These are phyloP conservation scores for Cairina moschata DNA, from an alignment of 2,113 vertebrate genomes.

Conservation along the genomic window DNA sequence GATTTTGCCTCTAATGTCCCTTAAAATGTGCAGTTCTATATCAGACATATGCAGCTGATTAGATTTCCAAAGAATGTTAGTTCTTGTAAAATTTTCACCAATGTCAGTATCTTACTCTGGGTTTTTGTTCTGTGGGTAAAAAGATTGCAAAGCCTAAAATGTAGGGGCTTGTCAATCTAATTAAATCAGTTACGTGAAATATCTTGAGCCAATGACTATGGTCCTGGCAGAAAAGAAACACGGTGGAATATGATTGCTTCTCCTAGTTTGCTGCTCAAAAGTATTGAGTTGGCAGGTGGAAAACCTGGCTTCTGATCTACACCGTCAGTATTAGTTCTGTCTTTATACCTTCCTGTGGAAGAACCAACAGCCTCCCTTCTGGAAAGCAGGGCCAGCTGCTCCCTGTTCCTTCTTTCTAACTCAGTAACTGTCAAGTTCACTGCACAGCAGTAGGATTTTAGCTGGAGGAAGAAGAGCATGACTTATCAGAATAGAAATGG, in stretches of 20 bases:
- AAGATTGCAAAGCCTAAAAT: neutral
- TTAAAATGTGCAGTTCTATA: neutral
- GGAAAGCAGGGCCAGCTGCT: neutral
- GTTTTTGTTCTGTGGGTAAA: neutral
- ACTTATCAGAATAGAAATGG: neutral
- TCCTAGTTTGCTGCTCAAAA: neutral
- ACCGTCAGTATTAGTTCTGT: neutral
- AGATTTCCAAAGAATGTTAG: neutral
- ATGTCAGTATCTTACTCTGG: neutral
- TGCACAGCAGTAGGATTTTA: neutral
- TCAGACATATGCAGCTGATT: neutral
- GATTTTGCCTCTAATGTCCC: neutral
- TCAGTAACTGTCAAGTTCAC: neutral
- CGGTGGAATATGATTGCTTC: neutral
- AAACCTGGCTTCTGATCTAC: neutral
- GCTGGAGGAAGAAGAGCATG: neutral
- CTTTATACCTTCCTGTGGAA: neutral
- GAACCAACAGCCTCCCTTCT: neutral
- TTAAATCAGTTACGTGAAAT: neutral
- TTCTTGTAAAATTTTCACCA: neutral
- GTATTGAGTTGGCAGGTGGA: neutral
- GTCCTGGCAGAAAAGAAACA: neutral
- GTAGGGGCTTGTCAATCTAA: neutral
- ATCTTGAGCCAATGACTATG: neutral
- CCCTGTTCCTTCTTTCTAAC: neutral